Percentiles rank a stretch among this genome's conserved stretches.
phyloP scores from a whole-genome alignment of 2,888 invertebrate genomes.

The Nasonovia ribisnigri region DNA sequence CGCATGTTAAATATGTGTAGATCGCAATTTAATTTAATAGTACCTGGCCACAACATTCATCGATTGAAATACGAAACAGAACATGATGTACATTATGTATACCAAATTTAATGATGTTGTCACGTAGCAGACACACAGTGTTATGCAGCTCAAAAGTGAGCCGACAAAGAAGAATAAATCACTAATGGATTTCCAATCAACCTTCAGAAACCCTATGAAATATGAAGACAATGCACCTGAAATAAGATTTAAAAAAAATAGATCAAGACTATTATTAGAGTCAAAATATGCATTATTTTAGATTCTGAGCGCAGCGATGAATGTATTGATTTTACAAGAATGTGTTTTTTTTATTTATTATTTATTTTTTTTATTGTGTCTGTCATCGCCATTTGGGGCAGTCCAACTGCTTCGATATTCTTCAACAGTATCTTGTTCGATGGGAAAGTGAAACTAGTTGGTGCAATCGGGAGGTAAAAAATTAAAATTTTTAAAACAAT shows the following conservation, averaged over 20 bases:
- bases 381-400: too few relatives aligned
- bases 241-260: neutral
- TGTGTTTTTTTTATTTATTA: too few relatives aligned
- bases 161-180: conserved; percentile 30
- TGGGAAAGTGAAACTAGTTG: too few relatives aligned
- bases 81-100: conserved; percentile 39
- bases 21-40: neutral
- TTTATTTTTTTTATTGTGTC: too few relatives aligned
- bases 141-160: conserved; percentile 16
- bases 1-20: neutral
- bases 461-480: too few relatives aligned
- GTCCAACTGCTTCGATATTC: too few relatives aligned
- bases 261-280: neutral
- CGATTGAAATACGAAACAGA: conserved; percentile 21
- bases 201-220: conserved; percentile 22
- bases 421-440: too few relatives aligned
- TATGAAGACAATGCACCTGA: conserved; percentile 52
- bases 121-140: conserved; percentile 10
- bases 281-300: neutral
- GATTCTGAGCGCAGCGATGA: too few relatives aligned
- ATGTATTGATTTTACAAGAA: too few relatives aligned
- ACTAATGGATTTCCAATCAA: conserved; percentile 26
- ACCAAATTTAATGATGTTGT: conserved; percentile 45
- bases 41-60: conserved; percentile 51
- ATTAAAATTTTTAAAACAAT: too few relatives aligned